phyloP scores from a whole-genome alignment of 2,888 invertebrate genomes.

The Rotaria macrura region DNA sequence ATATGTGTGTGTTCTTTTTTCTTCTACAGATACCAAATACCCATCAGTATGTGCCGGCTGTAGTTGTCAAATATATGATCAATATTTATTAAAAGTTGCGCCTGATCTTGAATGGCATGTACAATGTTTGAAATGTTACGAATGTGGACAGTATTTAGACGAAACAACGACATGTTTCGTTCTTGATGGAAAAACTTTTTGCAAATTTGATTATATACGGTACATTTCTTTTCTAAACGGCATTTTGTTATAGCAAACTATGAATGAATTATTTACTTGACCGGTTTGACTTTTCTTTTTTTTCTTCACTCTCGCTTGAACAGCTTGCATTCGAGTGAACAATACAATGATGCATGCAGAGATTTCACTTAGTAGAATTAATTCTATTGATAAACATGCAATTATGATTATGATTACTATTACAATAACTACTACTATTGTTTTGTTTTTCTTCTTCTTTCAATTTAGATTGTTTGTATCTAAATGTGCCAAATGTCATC shows the following conservation, averaged over 20 bases:
- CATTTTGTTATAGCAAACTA: not conserved
- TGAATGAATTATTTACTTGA: conserved; percentile 4
- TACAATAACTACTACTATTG: no score
- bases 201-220: conserved; percentile 96
- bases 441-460: not conserved
- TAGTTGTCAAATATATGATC: conserved; percentile 91
- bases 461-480: conserved; percentile 15
- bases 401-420: no score
- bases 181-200: conserved; percentile 94
- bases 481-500: conserved; percentile 27
- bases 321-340: not conserved
- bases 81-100: conserved; percentile 91
- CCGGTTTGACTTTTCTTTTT: not conserved
- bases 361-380: not conserved
- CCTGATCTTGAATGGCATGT: conserved; percentile 97
- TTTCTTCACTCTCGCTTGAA: not conserved
- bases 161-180: conserved; percentile 97
- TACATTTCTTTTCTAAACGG: conserved; percentile 50
- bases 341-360: not conserved
- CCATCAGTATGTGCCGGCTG: conserved; percentile 71
- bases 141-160: conserved; percentile 89
- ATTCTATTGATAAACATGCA: not conserved
- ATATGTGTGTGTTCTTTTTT: not conserved
- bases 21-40: not conserved
- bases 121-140: conserved; percentile 88